phyloP scores from a whole-genome alignment of 2,797 vertebrate genomes.

The Myotis findleyi region DNA sequence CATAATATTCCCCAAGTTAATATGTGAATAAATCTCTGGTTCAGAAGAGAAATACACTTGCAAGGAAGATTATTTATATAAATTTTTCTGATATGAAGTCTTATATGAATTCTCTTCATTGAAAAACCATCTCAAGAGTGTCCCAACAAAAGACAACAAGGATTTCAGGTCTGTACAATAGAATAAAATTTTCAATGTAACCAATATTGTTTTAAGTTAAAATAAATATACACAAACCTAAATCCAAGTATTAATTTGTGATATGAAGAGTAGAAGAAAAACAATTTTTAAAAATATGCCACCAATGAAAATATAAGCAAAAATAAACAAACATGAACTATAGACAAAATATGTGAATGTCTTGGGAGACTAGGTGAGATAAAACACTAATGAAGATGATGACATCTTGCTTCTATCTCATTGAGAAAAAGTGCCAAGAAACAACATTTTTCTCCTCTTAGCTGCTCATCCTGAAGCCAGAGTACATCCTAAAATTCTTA shows the following conservation, averaged over 20 bases:
- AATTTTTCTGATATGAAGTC: background rate
- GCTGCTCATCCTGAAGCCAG: background rate
- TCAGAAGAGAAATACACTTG: background rate
- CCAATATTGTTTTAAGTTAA: background rate
- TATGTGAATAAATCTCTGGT: background rate
- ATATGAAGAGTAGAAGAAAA: background rate
- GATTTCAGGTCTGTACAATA: background rate
- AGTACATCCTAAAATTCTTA: background rate
- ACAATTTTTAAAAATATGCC: background rate
- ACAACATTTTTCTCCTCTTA: background rate
- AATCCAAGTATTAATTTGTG: background rate
- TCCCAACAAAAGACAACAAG: background rate
- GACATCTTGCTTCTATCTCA: background rate
- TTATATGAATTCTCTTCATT: background rate
- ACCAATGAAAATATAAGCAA: background rate
- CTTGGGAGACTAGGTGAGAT: background rate
- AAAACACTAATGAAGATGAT: background rate
- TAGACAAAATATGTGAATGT: background rate
- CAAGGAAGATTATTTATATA: background rate
- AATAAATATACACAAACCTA: background rate
- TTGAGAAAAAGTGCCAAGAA: background rate
- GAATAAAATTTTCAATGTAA: background rate
- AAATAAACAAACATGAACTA: background rate
- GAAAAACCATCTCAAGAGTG: conserved; percentile 16
- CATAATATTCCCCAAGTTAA: background rate